These are phyloP conservation scores for Leucozona laternaria DNA, from an alignment of 2,888 invertebrate species.

Conservation along the genomic window DNA sequence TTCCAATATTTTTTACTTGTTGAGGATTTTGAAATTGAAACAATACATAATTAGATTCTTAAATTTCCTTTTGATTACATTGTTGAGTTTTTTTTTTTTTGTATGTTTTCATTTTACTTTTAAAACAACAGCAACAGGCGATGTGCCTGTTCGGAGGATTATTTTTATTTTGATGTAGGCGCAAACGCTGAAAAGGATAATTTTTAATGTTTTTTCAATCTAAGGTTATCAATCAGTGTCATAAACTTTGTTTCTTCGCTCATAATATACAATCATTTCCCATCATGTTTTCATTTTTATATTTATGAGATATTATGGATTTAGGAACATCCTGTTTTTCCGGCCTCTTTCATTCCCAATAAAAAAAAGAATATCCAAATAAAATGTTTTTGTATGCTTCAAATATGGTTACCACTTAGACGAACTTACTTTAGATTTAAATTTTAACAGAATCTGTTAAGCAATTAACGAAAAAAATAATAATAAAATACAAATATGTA, in stretches of 20 bases:
- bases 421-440: no score
- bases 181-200: not conserved
- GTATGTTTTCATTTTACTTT: not conserved
- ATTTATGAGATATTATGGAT: not conserved
- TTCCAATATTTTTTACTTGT: not conserved
- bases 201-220: constrained; percentile 28
- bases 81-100: not conserved
- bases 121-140: not conserved
- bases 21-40: not conserved
- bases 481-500: no score
- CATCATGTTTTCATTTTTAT: not conserved
- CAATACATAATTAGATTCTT: not conserved
- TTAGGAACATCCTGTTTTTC: not conserved
- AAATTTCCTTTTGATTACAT: not conserved
- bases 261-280: constrained; percentile 14
- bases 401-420: not conserved
- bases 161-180: not conserved
- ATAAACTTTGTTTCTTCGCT: not conserved
- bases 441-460: no score
- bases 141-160: not conserved
- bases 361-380: not conserved
- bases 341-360: no score
- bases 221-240: constrained; percentile 20
- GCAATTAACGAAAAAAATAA: no score
- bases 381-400: not conserved